Conservation (phyloP, 1,140 invertebrate species). For the Orchesella cincta region DNA sequence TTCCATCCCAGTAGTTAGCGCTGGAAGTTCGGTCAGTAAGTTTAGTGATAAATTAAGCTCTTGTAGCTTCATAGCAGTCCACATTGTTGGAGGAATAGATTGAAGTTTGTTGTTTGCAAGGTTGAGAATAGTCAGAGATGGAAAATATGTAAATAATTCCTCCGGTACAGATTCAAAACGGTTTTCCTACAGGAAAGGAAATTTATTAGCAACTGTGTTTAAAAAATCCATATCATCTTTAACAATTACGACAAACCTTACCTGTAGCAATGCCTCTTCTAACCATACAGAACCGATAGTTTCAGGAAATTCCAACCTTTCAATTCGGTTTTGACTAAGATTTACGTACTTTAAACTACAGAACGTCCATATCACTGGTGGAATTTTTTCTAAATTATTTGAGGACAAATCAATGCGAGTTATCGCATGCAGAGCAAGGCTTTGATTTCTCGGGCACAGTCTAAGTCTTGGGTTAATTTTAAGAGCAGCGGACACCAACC, state of each 20-base stretch:
- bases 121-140: constrained; percentile 78
- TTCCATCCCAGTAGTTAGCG: constrained; percentile 42
- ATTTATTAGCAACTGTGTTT: not conserved
- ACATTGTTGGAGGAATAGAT: constrained; percentile 72
- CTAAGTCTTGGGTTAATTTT: constrained; percentile 81
- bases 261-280: constrained; percentile 77
- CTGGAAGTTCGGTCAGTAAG: constrained; percentile 78
- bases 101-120: constrained; percentile 93
- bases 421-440: constrained; percentile 79
- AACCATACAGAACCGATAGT: constrained; percentile 64
- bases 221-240: too few relatives aligned
- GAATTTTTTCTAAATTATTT: constrained; percentile 80
- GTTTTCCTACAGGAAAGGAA: constrained; percentile 73
- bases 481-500: constrained; percentile 79
- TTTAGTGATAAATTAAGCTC: constrained; percentile 92
- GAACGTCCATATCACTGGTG: constrained; percentile 67
- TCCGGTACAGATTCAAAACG: constrained; percentile 75
- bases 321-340: constrained; percentile 83
- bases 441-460: constrained; percentile 68
- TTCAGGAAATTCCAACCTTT: constrained; percentile 64
- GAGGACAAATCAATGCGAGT: constrained; percentile 92
- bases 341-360: constrained; percentile 78
- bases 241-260: constrained; percentile 43
- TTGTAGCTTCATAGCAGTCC: constrained; percentile 83
- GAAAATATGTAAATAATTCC: constrained; percentile 75